Base-by-base conservation (phyloP, 2,113 vertebrate genomes). In the Triplophysa siluroides region DNA sequence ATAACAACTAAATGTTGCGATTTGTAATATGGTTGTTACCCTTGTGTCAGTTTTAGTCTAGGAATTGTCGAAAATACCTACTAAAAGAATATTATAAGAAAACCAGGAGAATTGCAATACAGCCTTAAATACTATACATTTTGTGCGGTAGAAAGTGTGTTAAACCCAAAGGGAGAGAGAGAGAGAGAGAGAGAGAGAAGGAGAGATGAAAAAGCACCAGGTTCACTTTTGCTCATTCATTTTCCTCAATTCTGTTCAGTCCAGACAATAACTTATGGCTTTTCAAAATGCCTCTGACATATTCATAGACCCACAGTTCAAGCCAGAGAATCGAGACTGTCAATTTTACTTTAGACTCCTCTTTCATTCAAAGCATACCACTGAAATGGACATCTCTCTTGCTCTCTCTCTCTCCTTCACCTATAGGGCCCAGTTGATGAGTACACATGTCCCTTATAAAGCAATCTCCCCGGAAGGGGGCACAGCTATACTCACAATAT, bases 261-360 rank as follows among this genome's bases (percentile, higher is more conserved):
- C 82, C 71, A 81, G 84, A 81, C 84, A 78, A 79, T 85, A 82
- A 85, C 81, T 81, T 85, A 85, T 85, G 79, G 81, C 76, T 79
- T 85, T 83, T 83, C 86, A 84, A 85, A 91, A 91, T 79, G 73
- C 76, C 79, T 67, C 70, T 83, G 75, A 79, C 81, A 68, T 81
- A 83, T 83, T 84, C 83, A 85, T 83, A 78, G 82, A 72, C 72
- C 72, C 26, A 33, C 61, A 58, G 83, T 65, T 82, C 72, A 76
- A 78, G 52, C 78, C 10, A 47, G 80, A 68, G 62, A 83, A 75
- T 76, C 29, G 76, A 84, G 79, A 84, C 61, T 80, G 80, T 79
- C 83, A 81, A 69, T 85, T 78, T 86, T 83, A 82, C 78, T 81
- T 78, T 73, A 78, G 78, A 43, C 73, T 41, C 87, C 83, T 83